A percentile compares a stretch with the other conserved stretches of the same genome.
phyloP scores from a whole-genome alignment of 2,888 invertebrate genomes.

The Spialia ferax region DNA sequence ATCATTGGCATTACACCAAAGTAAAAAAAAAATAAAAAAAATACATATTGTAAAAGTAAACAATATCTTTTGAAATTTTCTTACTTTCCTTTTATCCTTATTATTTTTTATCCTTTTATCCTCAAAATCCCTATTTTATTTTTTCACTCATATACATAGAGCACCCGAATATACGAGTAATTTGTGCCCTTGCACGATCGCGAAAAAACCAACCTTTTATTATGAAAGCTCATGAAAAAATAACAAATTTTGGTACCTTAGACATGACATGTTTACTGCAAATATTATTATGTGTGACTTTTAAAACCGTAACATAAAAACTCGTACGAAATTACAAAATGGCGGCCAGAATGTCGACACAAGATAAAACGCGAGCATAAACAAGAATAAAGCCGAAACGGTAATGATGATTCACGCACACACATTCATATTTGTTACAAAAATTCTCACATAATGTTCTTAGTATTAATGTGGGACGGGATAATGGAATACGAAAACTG shows the following conservation, averaged over 20 bases:
- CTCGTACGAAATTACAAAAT: constrained; percentile 22
- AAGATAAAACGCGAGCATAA: constrained; percentile 34
- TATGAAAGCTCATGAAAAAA: neutral
- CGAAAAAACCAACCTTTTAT: neutral
- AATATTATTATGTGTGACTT: constrained; percentile 12
- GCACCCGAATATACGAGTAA: no score
- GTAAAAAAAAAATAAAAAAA: no score
- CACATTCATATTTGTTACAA: constrained; percentile 30
- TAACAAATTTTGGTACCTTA: constrained; percentile 46
- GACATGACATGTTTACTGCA: constrained; percentile 19
- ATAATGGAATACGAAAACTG: constrained; percentile 31
- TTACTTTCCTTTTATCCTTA: no score
- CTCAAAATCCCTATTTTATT: no score
- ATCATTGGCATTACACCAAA: no score
- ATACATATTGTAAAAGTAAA: no score
- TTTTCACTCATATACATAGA: no score
- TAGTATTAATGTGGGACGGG: constrained; percentile 30
- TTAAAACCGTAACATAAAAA: constrained; percentile 27
- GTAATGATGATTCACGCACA: constrained; percentile 35
- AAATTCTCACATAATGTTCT: constrained; percentile 32
- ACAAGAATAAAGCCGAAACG: constrained; percentile 29
- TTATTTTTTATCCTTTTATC: no score
- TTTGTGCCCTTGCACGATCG: no score
- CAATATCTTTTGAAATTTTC: no score
- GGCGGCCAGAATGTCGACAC: constrained; percentile 28